These are phyloP conservation scores for Henricia sp. DNA, from an alignment of 53 echinoderm and acorn worm species.

Conservation along the genomic window DNA sequence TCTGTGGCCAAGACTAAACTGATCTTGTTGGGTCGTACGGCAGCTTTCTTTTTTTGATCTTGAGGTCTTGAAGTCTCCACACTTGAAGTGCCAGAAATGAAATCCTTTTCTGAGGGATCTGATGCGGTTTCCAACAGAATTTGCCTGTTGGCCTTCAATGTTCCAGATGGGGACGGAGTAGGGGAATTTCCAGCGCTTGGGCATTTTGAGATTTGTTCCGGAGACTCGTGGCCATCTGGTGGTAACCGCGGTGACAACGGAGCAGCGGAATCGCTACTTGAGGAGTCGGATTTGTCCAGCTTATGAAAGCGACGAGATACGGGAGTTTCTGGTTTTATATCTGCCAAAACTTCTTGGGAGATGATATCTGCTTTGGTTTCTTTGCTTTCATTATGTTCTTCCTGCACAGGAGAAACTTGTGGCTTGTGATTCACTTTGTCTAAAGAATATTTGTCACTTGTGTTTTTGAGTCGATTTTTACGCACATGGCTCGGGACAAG, in stretches of 20 bases:
- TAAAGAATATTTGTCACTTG: neutral
- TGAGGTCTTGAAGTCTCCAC: neutral
- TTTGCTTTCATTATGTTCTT: neutral
- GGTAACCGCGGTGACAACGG: slow-evolving; percentile 88
- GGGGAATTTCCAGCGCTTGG: slow-evolving; percentile 65
- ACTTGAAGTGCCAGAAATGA: neutral
- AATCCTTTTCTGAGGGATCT: neutral
- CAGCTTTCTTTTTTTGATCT: slow-evolving; percentile 26
- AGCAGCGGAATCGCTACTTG: slow-evolving; percentile 58
- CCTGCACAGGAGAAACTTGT: neutral
- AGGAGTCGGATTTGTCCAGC: slow-evolving; percentile 60
- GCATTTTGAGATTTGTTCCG: slow-evolving; percentile 70
- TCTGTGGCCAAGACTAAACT: slow-evolving; percentile 48
- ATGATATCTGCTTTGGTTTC: neutral
- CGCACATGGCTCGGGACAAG: slow-evolving; percentile 32
- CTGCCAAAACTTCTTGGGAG: neutral
- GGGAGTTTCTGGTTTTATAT: slow-evolving; percentile 9
- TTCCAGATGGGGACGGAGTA: slow-evolving; percentile 8
- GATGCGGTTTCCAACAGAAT: neutral
- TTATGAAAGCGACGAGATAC: slow-evolving; percentile 17
- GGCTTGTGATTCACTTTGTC: neutral
- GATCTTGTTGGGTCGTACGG: slow-evolving; percentile 56
- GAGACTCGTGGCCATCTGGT: slow-evolving; percentile 94
- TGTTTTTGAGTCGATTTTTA: slow-evolving; percentile 20
- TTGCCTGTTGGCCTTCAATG: neutral